These are phyloP conservation scores for Teleopsis dalmanni DNA, from an alignment of 1,140 invertebrate species.

Conservation along the genomic window DNA sequence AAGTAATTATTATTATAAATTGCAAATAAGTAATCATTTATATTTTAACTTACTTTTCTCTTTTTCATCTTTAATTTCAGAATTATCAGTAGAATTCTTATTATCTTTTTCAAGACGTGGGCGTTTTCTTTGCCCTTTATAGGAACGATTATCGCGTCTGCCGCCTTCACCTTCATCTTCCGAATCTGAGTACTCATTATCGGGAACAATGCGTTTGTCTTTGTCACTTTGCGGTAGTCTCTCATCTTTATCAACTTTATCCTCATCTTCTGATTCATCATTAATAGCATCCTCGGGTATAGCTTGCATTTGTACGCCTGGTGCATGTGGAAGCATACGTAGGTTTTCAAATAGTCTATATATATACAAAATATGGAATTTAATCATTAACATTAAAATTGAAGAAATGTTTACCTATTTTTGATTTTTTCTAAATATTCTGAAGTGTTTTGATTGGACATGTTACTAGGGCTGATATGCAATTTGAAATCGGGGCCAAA, in stretches of 20 bases:
- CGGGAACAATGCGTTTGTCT: conserved; percentile 90
- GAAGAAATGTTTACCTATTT: conserved; percentile 49
- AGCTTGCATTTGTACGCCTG: conserved; percentile 94
- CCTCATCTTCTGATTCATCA: conserved; percentile 81
- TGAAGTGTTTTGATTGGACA: conserved; percentile 97
- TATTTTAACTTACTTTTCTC: conserved; percentile 27
- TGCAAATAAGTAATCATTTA: not conserved
- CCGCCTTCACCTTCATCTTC: conserved; percentile 83
- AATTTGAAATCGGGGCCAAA: conserved; percentile 99
- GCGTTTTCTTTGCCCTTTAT: conserved; percentile 64
- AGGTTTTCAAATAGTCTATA: conserved; percentile 88
- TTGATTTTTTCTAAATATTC: conserved; percentile 99
- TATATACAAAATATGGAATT: not conserved
- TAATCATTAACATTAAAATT: not conserved
- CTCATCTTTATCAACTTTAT: conserved; percentile 84
- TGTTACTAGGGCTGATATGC: conserved; percentile 99
- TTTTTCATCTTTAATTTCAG: conserved; percentile 51
- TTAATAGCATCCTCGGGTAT: conserved; percentile 87
- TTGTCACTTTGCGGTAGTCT: conserved; percentile 78
- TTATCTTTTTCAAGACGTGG: conserved; percentile 71
- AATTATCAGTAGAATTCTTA: conserved; percentile 52
- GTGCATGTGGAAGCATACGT: conserved; percentile 94
- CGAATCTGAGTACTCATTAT: conserved; percentile 94
- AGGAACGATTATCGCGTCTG: conserved; percentile 73
- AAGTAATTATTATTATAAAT: not conserved